Conservation (phyloP, 1,140 invertebrate species). For the Plectrocnemia conspersa region DNA sequence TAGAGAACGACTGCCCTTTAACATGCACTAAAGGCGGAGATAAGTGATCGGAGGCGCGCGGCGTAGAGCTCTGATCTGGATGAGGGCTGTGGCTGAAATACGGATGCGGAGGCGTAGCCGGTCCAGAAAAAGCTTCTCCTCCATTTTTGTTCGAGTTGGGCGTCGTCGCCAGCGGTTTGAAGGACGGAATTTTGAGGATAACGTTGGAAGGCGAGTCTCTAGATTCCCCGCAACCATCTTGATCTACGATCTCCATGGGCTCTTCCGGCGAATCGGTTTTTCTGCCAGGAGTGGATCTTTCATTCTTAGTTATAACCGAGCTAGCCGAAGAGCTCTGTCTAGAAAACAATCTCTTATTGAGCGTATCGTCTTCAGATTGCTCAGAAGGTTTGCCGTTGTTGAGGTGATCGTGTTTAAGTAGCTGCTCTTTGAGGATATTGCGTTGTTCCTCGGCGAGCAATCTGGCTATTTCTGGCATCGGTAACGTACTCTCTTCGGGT, state of each 20-base stretch:
- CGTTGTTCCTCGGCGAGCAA: conserved; percentile 47
- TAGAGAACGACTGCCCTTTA: conserved; percentile 47
- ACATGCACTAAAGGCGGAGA: conserved; percentile 48
- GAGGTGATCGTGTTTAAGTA: conserved; percentile 39
- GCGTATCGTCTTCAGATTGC: conserved; percentile 42
- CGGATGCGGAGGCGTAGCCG: conserved; percentile 44
- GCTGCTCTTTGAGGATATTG: conserved; percentile 38
- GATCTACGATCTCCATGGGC: conserved; percentile 38
- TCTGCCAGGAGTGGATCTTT: conserved; percentile 36
- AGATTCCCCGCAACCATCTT: conserved; percentile 40
- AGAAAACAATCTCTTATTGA: conserved; percentile 35
- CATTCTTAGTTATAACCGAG: conserved; percentile 38
- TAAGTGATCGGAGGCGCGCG: conserved; percentile 44
- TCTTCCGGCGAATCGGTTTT: conserved; percentile 35
- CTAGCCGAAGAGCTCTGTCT: conserved; percentile 42
- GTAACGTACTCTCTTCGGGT: conserved; percentile 34
- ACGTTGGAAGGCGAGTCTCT: conserved; percentile 55
- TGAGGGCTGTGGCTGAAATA: conserved; percentile 40
- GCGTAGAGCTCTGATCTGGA: conserved; percentile 50
- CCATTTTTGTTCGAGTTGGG: conserved; percentile 59
- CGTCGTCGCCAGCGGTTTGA: conserved; percentile 64
- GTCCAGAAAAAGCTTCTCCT: conserved; percentile 48
- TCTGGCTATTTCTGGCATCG: conserved; percentile 58
- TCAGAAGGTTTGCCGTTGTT: conserved; percentile 37
- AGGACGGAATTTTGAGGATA: conserved; percentile 90